phyloP scores from a whole-genome alignment of 2,888 invertebrate genomes.

The Catocala nupta region DNA sequence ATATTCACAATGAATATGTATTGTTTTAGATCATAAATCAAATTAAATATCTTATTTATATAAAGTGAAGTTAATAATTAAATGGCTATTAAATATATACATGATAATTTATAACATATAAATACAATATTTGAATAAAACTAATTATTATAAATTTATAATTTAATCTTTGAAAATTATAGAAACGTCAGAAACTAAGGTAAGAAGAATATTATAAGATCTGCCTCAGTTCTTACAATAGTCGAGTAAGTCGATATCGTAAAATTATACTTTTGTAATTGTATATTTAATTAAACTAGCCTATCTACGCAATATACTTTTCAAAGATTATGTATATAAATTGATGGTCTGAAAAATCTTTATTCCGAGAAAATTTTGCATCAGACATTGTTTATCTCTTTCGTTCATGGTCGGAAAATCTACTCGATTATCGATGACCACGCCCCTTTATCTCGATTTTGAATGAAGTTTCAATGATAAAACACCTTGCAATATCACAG shows the following conservation, averaged over 20 bases:
- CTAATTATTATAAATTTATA: too few species aligned
- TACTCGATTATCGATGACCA: constrained; percentile 61
- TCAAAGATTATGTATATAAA: not conserved
- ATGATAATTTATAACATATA: too few species aligned
- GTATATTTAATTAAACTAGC: not conserved
- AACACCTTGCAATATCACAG: constrained; percentile 79
- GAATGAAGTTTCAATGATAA: constrained; percentile 76
- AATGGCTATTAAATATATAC: too few species aligned
- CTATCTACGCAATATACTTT: not conserved
- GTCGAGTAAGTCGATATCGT: constrained; percentile 1
- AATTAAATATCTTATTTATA: too few species aligned
- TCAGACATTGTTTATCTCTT: constrained; percentile 41
- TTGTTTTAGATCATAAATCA: too few species aligned
- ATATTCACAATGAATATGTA: too few species aligned
- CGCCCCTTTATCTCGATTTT: constrained; percentile 72
- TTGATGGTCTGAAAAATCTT: not conserved
- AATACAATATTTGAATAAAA: too few species aligned
- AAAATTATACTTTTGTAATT: not conserved
- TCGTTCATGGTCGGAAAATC: constrained; percentile 46
- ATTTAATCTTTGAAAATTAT: too few species aligned
- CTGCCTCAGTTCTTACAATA: not conserved
- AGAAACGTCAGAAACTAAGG: too few species aligned
- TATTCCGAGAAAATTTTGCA: constrained; percentile 15
- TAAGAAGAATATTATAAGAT: not conserved
- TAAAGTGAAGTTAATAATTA: too few species aligned